phyloP scores from a whole-genome alignment of 2,888 invertebrate genomes.

The Lithophane semibrunnea region DNA sequence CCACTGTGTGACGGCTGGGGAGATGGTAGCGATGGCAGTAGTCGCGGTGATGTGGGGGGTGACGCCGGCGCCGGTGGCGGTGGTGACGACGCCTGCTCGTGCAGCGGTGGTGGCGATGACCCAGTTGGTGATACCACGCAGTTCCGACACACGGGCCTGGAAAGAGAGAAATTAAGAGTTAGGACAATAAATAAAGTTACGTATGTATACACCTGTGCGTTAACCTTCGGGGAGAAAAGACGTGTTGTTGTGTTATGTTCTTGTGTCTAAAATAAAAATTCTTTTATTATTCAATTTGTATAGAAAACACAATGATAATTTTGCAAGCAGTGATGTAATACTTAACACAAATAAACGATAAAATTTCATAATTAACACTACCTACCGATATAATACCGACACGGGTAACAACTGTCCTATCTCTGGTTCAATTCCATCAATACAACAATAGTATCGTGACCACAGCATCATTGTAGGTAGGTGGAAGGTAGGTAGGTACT shows the following conservation, averaged over 20 bases:
- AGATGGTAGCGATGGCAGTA: conserved; percentile 78
- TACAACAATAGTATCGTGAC: conserved; percentile 37
- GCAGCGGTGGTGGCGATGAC: conserved; percentile 85
- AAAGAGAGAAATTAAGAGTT: conserved; percentile 63
- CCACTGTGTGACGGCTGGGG: conserved; percentile 86
- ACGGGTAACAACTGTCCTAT: conserved; percentile 1
- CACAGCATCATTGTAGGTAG: conserved; percentile 15
- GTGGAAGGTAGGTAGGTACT: not conserved
- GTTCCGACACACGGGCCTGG: conserved; percentile 95
- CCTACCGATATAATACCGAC: not conserved
- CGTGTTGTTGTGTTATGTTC: too few species aligned
- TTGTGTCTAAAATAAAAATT: not conserved
- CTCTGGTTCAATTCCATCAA: conserved; percentile 47
- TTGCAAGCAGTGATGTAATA: not conserved
- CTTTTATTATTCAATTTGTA: not conserved
- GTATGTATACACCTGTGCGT: too few species aligned
- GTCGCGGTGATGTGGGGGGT: conserved; percentile 80
- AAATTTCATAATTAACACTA: not conserved
- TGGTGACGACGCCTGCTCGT: conserved; percentile 82
- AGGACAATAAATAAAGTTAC: not conserved
- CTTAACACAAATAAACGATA: not conserved
- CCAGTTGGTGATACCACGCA: conserved; percentile 92
- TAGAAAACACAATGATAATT: not conserved
- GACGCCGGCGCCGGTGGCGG: conserved; percentile 85
- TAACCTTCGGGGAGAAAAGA: too few species aligned